These are phyloP conservation scores for Busseola fusca DNA, from an alignment of 2,888 invertebrate species.

Conservation along the genomic window DNA sequence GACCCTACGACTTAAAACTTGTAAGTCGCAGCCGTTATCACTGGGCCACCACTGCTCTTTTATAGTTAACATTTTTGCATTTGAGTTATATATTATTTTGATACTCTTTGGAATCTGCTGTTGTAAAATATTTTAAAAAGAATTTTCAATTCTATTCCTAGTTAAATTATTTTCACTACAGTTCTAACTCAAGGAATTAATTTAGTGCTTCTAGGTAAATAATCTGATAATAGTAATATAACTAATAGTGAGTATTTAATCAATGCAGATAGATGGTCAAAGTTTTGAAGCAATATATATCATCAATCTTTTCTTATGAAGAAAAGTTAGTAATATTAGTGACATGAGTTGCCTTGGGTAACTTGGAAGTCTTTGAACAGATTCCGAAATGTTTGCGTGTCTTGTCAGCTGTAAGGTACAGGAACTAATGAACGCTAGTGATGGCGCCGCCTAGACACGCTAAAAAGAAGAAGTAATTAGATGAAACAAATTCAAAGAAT, in stretches of 20 bases:
- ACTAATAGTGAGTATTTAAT: not conserved
- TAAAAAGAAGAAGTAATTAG: not conserved
- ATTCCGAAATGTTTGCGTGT: not conserved
- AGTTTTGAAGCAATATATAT: not conserved
- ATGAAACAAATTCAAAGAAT: not conserved
- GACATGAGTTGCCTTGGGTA: not conserved
- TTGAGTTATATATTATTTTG: not conserved
- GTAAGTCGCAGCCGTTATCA: too few species aligned
- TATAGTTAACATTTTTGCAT: not conserved
- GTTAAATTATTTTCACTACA: not conserved
- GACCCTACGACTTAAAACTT: too few species aligned
- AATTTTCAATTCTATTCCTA: not conserved
- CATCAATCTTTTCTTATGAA: not conserved
- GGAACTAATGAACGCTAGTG: not conserved
- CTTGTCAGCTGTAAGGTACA: not conserved
- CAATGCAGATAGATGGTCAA: not conserved
- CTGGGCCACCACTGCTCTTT: too few species aligned
- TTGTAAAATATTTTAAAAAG: not conserved
- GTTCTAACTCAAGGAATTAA: not conserved
- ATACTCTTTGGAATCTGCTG: not conserved
- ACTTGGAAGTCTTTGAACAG: not conserved
- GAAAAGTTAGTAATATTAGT: not conserved
- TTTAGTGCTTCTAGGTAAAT: not conserved
- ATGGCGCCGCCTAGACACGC: not conserved
- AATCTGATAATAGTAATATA: not conserved